Base-by-base conservation (phyloP, 1,140 invertebrate genomes). In the Apocrypta bakeri region DNA sequence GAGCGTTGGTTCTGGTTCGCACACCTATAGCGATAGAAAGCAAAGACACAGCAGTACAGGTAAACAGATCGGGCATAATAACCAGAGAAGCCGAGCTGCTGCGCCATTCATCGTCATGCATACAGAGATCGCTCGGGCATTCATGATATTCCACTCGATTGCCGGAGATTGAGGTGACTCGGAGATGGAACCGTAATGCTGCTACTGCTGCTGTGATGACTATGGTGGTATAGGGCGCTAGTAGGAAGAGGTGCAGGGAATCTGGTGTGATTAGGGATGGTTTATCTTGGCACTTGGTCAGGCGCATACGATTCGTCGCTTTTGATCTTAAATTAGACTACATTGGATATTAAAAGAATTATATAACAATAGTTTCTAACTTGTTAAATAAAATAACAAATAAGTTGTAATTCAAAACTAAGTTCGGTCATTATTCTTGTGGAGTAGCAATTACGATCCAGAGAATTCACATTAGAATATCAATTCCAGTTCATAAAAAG, bases 91-190 rank as follows among this genome's bases (percentile, higher is more conserved):
- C 48, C 48, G 21, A 42, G 40, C 61, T 63, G 63, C 63, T 12
- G 12, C 63, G 25, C 27, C 63, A 66, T 66, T 66, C 63, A 66
- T 66, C 63, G 24, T 66, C 63, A 29, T 29, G 63, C 63, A 56
- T 56, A 21, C 21, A 56, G 48, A 21, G 21, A 66, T 11, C 27
- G 63, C 25, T 85, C 86, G 76, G 83, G 87, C 87, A 88, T 88
- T 89, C 87, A 88, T 88, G 87, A 89, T 88, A 89, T 89, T 89
- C 87, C 84, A 83, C 84, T 83, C 86, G 87, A 88, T 89, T 88
- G 86, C 87, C 76, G 86, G 84, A 85, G 86, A 89, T 87, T 87
- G 86, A 86, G 85, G 84, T 85, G 86, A 87, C 84, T 86, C 84
- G 87, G 86, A 84, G 85, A 87, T 87, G 84, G 84, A 84, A 85